These are phyloP conservation scores for Aethina tumida DNA, from an alignment of 1,140 invertebrate species.

Conservation along the genomic window DNA sequence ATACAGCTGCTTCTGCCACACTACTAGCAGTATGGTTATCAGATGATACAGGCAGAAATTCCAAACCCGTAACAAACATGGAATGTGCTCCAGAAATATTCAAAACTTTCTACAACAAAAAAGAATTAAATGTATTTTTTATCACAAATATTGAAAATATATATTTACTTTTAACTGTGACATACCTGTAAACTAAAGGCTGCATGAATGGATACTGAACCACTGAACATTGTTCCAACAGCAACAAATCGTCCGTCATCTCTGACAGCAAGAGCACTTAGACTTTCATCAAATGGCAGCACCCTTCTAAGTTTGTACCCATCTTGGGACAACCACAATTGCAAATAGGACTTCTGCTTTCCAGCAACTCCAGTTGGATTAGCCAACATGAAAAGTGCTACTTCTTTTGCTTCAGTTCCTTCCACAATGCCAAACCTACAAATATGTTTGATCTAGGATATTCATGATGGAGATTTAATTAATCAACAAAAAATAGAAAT, in stretches of 20 bases:
- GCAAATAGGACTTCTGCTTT: conserved; percentile 60
- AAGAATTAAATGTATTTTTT: conserved; percentile 1
- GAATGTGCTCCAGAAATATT: conserved; percentile 75
- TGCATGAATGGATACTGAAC: conserved; percentile 81
- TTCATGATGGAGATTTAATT: conserved; percentile 18
- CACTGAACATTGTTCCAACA: conserved; percentile 86
- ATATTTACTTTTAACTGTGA: conserved; percentile 13
- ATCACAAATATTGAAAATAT: not conserved
- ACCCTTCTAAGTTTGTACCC: conserved; percentile 44
- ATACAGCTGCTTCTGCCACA: conserved; percentile 71
- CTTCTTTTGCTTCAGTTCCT: conserved; percentile 48
- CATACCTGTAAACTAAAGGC: conserved; percentile 83
- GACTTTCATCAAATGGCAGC: conserved; percentile 56
- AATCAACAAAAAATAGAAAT: conserved; percentile 7
- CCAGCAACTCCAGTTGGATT: conserved; percentile 63
- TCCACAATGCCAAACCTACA: conserved; percentile 61
- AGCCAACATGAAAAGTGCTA: conserved; percentile 68
- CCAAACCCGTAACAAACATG: conserved; percentile 89
- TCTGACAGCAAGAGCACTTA: conserved; percentile 79
- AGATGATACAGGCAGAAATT: conserved; percentile 65
- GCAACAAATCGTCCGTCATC: conserved; percentile 86
- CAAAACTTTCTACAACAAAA: conserved; percentile 57
- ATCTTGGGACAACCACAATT: conserved; percentile 56
- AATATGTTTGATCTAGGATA: no score
- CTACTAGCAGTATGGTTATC: conserved; percentile 47